Evolutionary conservation across 2,797 vertebrate species (phyloP).

Genomic region (Clarias laeviceps): DNA sequence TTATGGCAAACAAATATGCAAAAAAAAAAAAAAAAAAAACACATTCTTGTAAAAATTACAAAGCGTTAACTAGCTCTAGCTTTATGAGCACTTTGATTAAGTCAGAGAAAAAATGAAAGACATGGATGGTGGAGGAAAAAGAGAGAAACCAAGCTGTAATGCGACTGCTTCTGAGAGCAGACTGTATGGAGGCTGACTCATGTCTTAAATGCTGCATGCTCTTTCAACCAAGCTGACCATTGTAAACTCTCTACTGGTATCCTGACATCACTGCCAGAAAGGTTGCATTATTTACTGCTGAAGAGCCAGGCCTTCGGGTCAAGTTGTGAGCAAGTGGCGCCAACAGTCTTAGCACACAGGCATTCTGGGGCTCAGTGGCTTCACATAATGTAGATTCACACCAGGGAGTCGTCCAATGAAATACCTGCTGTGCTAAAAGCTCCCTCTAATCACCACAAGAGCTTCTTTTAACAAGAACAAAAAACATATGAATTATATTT

Average conservation of each 20-base stretch:
- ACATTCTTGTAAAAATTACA: slow-evolving; percentile 4
- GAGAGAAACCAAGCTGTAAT: slow-evolving; percentile 13
- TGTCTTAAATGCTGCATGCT: slow-evolving; percentile 32
- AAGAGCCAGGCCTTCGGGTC: background rate
- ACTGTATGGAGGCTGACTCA: slow-evolving; percentile 38
- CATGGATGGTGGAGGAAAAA: background rate
- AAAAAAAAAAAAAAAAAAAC: background rate
- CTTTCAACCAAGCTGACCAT: background rate
- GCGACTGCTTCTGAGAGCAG: slow-evolving; percentile 7
- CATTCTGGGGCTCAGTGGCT: slow-evolving; percentile 19
- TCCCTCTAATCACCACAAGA: slow-evolving; percentile 52
- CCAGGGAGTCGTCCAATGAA: slow-evolving; percentile 44
- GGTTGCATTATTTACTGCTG: background rate
- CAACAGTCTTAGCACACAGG: background rate
- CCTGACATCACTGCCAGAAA: background rate
- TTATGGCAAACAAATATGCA: slow-evolving; percentile 1
- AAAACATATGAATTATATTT: slow-evolving; percentile 39
- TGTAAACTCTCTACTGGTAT: background rate
- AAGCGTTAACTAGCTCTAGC: background rate
- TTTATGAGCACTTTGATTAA: slow-evolving; percentile 23
- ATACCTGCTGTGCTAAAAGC: slow-evolving; percentile 45
- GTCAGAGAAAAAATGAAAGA: background rate
- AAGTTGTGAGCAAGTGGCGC: background rate
- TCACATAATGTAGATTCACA: background rate
- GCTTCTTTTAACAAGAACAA: slow-evolving; percentile 49